A percentile compares a stretch with the other conserved stretches of the same genome.
Conservation (phyloP, 2,888 invertebrate genomes). For the Tachina fera region DNA sequence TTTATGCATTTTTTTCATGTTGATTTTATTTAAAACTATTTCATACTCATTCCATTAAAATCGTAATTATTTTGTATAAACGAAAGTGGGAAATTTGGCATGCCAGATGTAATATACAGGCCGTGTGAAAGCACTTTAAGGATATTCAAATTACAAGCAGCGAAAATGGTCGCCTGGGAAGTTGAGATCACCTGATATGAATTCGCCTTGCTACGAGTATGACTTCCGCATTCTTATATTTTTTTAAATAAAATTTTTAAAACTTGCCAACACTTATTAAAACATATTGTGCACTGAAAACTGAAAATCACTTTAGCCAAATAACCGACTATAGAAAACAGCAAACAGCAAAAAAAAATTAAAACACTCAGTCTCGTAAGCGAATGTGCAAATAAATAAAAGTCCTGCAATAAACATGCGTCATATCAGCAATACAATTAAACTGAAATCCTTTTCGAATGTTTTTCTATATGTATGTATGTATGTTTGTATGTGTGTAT, state of each 20-base stretch:
- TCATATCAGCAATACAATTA: slow-evolving; percentile 52
- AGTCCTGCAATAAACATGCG: slow-evolving; percentile 64
- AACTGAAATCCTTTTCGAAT: slow-evolving; percentile 45
- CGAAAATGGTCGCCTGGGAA: too few relatives aligned
- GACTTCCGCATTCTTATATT: not conserved
- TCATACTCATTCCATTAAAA: too few relatives aligned
- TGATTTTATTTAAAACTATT: too few relatives aligned
- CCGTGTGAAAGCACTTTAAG: too few relatives aligned
- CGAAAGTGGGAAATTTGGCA: too few relatives aligned
- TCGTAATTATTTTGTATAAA: too few relatives aligned
- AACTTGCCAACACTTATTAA: slow-evolving; percentile 39
- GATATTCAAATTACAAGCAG: too few relatives aligned
- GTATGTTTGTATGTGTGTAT: not conserved
- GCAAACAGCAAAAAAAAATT: slow-evolving; percentile 40
- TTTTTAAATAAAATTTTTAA: not conserved
- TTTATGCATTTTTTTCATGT: too few relatives aligned
- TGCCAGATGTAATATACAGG: too few relatives aligned
- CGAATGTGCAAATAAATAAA: slow-evolving; percentile 41
- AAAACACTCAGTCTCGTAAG: slow-evolving; percentile 2
- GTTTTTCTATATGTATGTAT: not conserved
- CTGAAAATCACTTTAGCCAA: slow-evolving; percentile 65
- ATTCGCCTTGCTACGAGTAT: too few relatives aligned
- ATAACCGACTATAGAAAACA: slow-evolving; percentile 62
- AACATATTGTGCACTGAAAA: slow-evolving; percentile 29
- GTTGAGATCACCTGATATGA: too few relatives aligned